Evolutionary conservation across 2,113 vertebrate genomes (phyloP).

Genomic region (Eptesicus fuscus): DNA sequence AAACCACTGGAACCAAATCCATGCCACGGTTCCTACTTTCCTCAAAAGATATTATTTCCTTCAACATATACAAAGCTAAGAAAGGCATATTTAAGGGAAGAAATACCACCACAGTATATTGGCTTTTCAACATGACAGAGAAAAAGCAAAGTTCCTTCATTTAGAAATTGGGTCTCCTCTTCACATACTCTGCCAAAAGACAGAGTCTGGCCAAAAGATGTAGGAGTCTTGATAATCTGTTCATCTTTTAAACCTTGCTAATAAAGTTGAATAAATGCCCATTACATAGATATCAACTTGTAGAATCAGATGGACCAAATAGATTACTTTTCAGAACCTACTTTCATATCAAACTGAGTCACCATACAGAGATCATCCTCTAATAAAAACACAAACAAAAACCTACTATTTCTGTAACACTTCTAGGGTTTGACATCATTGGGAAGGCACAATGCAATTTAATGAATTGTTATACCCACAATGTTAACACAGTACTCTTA

Average conservation of each 20-base stretch:
- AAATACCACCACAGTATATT: slow-evolving; percentile 36
- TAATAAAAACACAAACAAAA: background rate
- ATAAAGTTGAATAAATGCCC: slow-evolving; percentile 52
- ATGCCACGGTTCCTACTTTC: slow-evolving; percentile 66
- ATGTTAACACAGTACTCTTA: background rate
- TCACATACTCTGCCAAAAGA: slow-evolving; percentile 43
- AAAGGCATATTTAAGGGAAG: slow-evolving; percentile 44
- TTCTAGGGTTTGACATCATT: background rate
- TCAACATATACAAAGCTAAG: slow-evolving; percentile 46
- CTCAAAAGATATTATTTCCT: slow-evolving; percentile 58
- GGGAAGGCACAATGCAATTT: slow-evolving; percentile 21
- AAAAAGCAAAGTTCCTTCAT: slow-evolving; percentile 62
- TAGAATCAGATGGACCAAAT: slow-evolving; percentile 30
- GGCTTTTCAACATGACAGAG: slow-evolving; percentile 44
- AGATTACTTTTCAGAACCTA: slow-evolving; percentile 43
- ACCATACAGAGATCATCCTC: background rate
- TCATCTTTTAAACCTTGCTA: slow-evolving; percentile 32
- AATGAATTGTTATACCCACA: background rate
- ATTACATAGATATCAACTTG: slow-evolving; percentile 19
- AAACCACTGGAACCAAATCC: slow-evolving; percentile 55
- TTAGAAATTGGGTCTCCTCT: slow-evolving; percentile 53
- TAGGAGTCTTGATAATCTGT: background rate
- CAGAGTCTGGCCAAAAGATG: slow-evolving; percentile 41
- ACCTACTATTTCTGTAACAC: background rate
- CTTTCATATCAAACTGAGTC: background rate